These are phyloP conservation scores for Sibirionetta formosa DNA, from an alignment of 2,797 vertebrate species.

Conservation along the genomic window DNA sequence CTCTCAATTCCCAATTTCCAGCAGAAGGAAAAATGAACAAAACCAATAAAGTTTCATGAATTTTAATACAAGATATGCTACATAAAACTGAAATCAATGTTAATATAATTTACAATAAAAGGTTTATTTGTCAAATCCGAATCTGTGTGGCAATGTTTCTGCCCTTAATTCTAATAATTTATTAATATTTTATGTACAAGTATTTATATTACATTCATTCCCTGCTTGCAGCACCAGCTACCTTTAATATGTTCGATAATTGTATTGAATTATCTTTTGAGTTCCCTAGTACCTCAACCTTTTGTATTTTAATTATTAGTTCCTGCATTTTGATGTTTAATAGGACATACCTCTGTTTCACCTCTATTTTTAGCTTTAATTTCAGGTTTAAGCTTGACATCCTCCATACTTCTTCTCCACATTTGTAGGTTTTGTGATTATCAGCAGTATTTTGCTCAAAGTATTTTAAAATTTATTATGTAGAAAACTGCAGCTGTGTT, in stretches of 20 bases:
- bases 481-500: neutral
- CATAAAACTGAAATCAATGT: neutral
- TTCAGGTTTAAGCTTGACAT: neutral
- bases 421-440: neutral
- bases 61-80: neutral
- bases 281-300: neutral
- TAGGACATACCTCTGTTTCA: neutral
- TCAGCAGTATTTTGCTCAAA: conserved; percentile 16
- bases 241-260: neutral
- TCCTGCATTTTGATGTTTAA: neutral
- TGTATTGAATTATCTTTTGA: neutral
- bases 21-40: neutral
- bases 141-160: neutral
- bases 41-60: neutral
- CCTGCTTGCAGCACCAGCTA: neutral
- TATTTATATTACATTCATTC: neutral
- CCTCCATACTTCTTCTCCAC: neutral
- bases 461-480: conserved; percentile 3
- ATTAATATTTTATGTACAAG: neutral
- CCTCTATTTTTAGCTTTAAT: neutral
- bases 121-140: neutral
- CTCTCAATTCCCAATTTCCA: neutral
- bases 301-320: conserved; percentile 16
- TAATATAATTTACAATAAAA: neutral
- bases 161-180: neutral